Evolutionary conservation across 2,797 vertebrate genomes (phyloP).

Genomic region (Masticophis lateralis): DNA sequence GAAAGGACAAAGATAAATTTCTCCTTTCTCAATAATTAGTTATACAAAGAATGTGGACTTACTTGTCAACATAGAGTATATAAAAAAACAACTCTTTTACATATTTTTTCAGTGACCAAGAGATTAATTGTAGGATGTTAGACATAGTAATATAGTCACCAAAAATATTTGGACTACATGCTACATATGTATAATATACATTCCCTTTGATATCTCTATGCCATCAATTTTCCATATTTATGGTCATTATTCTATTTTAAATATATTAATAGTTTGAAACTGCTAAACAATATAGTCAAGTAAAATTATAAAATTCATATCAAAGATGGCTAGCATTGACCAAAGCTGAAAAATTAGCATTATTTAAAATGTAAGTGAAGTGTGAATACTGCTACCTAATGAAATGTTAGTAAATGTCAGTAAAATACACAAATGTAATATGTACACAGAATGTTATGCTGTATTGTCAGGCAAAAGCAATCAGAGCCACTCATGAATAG

Average conservation of each 20-base stretch:
- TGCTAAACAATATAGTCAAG: neutral
- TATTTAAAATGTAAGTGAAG: neutral
- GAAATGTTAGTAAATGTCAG: neutral
- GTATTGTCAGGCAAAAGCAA: too few relatives aligned
- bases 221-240: neutral
- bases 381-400: neutral
- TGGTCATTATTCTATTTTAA: neutral
- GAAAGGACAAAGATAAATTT: slow-evolving; percentile 10
- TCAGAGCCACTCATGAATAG: too few relatives aligned
- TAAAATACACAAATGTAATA: neutral
- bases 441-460: neutral
- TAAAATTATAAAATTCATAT: neutral
- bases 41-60: neutral
- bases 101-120: neutral
- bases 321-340: neutral
- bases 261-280: neutral
- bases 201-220: neutral
- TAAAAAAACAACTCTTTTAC: neutral
- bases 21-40: slow-evolving; percentile 27
- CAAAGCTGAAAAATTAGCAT: neutral
- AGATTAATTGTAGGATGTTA: neutral
- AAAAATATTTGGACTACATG: neutral
- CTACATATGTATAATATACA: neutral
- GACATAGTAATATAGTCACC: neutral
- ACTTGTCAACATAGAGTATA: neutral